Conservation (phyloP, 1,140 invertebrate species). For the Notospermus geniculatus region DNA sequence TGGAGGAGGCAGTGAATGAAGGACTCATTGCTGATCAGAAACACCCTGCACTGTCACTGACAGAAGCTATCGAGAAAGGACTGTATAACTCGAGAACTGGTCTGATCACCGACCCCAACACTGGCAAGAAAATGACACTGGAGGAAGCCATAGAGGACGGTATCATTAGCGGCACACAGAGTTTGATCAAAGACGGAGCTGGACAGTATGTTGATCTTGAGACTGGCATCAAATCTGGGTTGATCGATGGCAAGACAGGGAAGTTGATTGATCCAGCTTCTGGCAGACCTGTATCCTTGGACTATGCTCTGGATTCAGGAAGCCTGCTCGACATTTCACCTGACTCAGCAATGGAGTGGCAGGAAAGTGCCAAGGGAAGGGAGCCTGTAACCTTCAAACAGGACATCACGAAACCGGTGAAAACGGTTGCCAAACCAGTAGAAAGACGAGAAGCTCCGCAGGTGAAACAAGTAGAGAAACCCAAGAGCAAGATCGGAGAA, state of each 20-base stretch:
- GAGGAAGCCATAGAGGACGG: conserved; percentile 74
- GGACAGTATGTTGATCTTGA: no score
- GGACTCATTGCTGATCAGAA: conserved; percentile 10
- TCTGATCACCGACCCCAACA: conserved; percentile 66
- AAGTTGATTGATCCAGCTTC: not conserved
- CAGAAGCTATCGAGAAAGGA: conserved; percentile 78
- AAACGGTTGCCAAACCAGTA: conserved; percentile 15
- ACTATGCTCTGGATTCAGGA: not conserved
- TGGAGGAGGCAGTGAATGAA: conserved; percentile 11
- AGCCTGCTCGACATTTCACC: not conserved
- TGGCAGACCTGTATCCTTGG: not conserved
- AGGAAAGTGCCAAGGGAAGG: conserved; percentile 39
- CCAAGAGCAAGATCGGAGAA: conserved; percentile 65
- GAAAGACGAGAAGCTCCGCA: conserved; percentile 65
- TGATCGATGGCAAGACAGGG: conserved; percentile 53
- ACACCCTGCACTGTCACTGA: conserved; percentile 59
- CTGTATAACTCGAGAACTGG: conserved; percentile 72
- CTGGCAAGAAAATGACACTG: conserved; percentile 39
- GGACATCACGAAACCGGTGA: conserved; percentile 61
- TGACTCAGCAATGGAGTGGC: conserved; percentile 12
- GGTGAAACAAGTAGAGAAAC: conserved; percentile 66
- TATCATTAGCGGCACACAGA: conserved; percentile 62
- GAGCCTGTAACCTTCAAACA: conserved; percentile 74
- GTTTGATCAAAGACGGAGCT: no score
- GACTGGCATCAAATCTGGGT: no score